These are phyloP conservation scores for Ophioninae sp. DNA, from an alignment of 2,888 invertebrate genomes.

Conservation along the genomic window DNA sequence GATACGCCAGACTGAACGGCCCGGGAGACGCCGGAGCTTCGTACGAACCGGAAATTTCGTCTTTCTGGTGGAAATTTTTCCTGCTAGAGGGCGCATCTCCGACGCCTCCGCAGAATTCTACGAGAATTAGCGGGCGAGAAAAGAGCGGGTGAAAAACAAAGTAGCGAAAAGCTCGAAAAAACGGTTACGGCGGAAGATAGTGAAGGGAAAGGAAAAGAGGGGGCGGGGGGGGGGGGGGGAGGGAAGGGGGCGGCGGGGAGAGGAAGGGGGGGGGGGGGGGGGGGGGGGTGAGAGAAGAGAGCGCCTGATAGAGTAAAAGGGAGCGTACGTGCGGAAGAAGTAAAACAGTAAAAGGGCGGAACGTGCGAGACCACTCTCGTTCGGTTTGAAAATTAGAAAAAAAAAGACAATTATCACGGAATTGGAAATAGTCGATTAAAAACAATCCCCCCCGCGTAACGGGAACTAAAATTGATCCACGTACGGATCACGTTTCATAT, in stretches of 20 bases:
- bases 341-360: slow-evolving; percentile 42
- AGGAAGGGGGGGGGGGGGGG: not conserved
- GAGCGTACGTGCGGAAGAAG: not conserved
- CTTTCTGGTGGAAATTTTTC: slow-evolving; percentile 45
- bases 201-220: slow-evolving; percentile 14
- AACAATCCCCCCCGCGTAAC: slow-evolving; percentile 54
- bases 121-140: slow-evolving; percentile 40
- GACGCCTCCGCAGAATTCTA: slow-evolving; percentile 31
- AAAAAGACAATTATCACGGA: slow-evolving; percentile 35
- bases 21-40: slow-evolving; percentile 21
- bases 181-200: too few species aligned
- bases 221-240: not conserved
- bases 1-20: slow-evolving; percentile 47
- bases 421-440: slow-evolving; percentile 65
- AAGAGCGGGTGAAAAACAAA: slow-evolving; percentile 16
- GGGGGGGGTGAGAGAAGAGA: too few species aligned
- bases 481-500: slow-evolving; percentile 28
- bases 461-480: slow-evolving; percentile 26
- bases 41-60: slow-evolving; percentile 63
- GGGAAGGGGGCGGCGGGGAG: slow-evolving; percentile 4
- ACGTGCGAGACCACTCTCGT: slow-evolving; percentile 6
- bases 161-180: slow-evolving; percentile 16
- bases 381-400: slow-evolving; percentile 5
- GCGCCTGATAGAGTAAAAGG: too few species aligned
- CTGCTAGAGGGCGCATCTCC: slow-evolving; percentile 22